A percentile compares a stretch with the other conserved stretches of the same genome.
These are phyloP conservation scores for Chrysemys picta DNA, from an alignment of 2,113 vertebrate species.

Conservation along the genomic window DNA sequence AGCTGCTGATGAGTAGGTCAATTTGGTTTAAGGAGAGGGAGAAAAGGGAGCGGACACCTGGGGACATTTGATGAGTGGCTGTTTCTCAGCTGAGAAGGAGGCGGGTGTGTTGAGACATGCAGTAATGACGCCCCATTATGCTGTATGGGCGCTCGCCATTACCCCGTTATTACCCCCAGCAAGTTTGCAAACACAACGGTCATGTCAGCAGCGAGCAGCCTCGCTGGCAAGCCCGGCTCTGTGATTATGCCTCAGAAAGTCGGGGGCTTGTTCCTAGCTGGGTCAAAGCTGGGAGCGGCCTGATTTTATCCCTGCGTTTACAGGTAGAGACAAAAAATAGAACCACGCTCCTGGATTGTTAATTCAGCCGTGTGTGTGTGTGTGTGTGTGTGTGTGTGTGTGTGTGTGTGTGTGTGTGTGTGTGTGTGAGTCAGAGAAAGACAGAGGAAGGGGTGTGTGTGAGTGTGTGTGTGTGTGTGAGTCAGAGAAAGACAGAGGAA, in stretches of 20 bases:
- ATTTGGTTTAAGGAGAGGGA: neutral
- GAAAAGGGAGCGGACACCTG: neutral
- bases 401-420: neutral
- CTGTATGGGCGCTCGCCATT: neutral
- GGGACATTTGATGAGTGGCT: neutral
- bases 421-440: neutral
- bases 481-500: too few species aligned
- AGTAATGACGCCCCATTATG: neutral
- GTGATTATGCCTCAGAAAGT: too few species aligned
- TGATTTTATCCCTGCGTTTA: neutral
- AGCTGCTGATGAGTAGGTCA: neutral
- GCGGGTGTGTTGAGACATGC: neutral
- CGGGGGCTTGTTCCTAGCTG: neutral
- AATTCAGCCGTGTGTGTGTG: neutral
- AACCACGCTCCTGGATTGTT: neutral
- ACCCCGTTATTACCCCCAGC: neutral
- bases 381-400: neutral
- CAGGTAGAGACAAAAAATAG: neutral
- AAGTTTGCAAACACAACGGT: neutral
- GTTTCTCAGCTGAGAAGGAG: neutral
- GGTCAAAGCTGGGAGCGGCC: too few species aligned
- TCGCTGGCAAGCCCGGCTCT: neutral
- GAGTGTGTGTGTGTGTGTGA: too few species aligned
- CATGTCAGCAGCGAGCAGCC: accelerated
- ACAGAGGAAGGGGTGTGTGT: neutral